A percentile compares a stretch with the other conserved stretches of the same genome.
phyloP scores from a whole-genome alignment of 1,140 invertebrate species.

The Agrypnia vestita region DNA sequence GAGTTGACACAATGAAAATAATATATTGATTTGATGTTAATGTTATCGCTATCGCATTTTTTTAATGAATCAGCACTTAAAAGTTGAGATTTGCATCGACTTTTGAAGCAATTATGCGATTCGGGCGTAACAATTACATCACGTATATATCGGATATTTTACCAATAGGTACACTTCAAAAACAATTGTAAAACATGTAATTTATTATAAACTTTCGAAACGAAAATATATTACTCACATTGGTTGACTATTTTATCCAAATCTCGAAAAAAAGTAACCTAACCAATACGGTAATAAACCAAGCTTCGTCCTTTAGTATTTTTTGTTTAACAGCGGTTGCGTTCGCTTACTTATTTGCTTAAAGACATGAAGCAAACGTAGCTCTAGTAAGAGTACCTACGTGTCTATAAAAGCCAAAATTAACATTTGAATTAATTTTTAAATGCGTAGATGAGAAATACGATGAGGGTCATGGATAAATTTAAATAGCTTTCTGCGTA shows the following conservation, averaged over 20 bases:
- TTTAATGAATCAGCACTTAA: background rate
- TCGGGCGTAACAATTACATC: conserved; percentile 56
- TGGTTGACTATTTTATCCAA: conserved; percentile 47
- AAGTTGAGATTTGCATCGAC: conserved; percentile 28
- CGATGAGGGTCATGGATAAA: too few relatives aligned
- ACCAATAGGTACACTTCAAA: background rate
- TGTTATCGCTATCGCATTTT: background rate
- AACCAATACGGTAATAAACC: conserved; percentile 52
- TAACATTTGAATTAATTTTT: too few relatives aligned
- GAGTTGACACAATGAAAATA: conserved; percentile 20
- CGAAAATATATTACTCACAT: conserved; percentile 48
- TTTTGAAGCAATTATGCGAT: conserved; percentile 53
- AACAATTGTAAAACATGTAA: background rate
- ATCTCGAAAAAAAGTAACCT: conserved; percentile 52
- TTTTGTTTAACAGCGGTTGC: conserved; percentile 52
- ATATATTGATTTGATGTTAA: background rate
- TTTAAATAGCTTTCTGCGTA: too few relatives aligned
- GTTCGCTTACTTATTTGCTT: conserved; percentile 36
- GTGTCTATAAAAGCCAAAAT: background rate
- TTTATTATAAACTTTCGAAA: conserved; percentile 20
- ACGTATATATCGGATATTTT: conserved; percentile 40
- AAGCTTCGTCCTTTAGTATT: conserved; percentile 53
- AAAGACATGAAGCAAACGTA: conserved; percentile 34
- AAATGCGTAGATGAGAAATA: too few relatives aligned
- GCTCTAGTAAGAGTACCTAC: conserved; percentile 23